Conservation (phyloP, 1,140 invertebrate genomes). For the Leptonema lineaticorne region DNA sequence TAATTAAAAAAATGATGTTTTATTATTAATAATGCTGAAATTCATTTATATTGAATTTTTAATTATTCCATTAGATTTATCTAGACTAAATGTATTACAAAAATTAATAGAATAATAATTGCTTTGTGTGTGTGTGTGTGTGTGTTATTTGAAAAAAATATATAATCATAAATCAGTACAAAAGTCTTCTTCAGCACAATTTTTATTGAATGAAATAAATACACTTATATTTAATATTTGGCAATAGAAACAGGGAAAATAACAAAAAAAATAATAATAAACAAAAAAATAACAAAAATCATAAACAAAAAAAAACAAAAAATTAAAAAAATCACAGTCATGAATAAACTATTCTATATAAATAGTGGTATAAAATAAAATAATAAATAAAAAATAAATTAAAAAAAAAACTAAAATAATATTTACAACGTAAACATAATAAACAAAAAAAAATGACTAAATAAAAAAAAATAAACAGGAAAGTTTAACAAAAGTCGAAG, state of each 20-base stretch:
- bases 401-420: conserved; percentile 26
- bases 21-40: too few relatives aligned
- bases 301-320: conserved; percentile 29
- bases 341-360: conserved; percentile 16
- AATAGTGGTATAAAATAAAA: not conserved
- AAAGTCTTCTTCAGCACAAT: too few relatives aligned
- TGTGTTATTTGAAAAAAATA: too few relatives aligned
- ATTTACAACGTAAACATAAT: conserved; percentile 27
- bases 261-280: conserved; percentile 25
- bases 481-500: not conserved
- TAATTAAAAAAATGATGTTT: too few relatives aligned
- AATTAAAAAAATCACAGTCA: conserved; percentile 24
- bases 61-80: too few relatives aligned
- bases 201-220: conserved; percentile 22
- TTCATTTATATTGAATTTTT: too few relatives aligned
- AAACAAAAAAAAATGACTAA: conserved; percentile 16
- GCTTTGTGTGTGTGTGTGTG: too few relatives aligned
- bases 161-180: too few relatives aligned
- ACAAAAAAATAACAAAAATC: conserved; percentile 22
- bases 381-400: not conserved
- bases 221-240: conserved; percentile 30
- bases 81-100: too few relatives aligned
- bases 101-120: too few relatives aligned
- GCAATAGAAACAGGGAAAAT: conserved; percentile 17
- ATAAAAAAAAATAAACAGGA: not conserved